Evolutionary conservation across 1,140 invertebrate species (phyloP).

Genomic region (Lepidostoma basale): DNA sequence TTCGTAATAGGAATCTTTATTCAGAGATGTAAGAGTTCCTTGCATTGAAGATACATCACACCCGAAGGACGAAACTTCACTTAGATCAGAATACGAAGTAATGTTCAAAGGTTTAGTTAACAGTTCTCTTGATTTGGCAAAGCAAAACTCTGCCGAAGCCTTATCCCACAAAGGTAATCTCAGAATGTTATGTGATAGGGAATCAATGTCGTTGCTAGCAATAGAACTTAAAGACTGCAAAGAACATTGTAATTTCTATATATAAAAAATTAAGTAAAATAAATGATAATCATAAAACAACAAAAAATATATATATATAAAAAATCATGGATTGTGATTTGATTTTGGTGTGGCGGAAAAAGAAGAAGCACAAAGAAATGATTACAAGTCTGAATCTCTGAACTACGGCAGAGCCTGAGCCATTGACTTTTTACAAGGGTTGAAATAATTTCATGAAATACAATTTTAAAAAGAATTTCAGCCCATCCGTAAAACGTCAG

Average conservation of each 20-base stretch:
- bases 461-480: too few relatives aligned
- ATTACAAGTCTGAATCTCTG: not conserved
- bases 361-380: constrained; percentile 17
- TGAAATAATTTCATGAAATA: too few relatives aligned
- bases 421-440: too few relatives aligned
- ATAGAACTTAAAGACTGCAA: constrained; percentile 33
- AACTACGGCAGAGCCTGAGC: too few relatives aligned
- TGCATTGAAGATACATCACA: constrained; percentile 19
- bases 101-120: constrained; percentile 63
- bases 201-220: constrained; percentile 32
- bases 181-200: constrained; percentile 48
- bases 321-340: not conserved
- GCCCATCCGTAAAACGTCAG: too few relatives aligned
- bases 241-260: constrained; percentile 29
- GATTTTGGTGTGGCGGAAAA: constrained; percentile 14
- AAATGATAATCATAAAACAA: not conserved
- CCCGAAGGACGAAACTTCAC: constrained; percentile 19
- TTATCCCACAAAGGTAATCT: constrained; percentile 73
- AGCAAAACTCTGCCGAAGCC: constrained; percentile 75
- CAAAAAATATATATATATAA: not conserved
- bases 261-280: not conserved
- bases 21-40: constrained; percentile 13
- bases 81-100: constrained; percentile 32
- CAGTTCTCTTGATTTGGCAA: constrained; percentile 72
- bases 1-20: constrained; percentile 19